Evolutionary conservation across 2,797 vertebrate species (phyloP).

Genomic region (Knipowitschia caucasica): DNA sequence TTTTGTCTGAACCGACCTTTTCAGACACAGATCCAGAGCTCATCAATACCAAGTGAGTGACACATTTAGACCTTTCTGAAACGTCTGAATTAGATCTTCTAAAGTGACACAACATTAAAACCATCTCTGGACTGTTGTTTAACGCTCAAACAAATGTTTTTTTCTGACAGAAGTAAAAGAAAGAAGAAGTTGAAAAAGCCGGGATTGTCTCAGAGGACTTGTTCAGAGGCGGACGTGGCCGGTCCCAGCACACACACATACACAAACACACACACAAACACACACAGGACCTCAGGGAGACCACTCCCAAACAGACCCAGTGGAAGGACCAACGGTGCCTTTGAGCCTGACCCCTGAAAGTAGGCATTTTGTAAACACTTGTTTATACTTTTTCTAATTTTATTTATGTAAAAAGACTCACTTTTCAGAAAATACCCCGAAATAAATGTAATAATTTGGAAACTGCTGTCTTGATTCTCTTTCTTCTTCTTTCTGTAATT

Average conservation of each 20-base stretch:
- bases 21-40: constrained; percentile 76
- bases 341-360: constrained; percentile 65
- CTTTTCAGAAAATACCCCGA: too few relatives aligned
- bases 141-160: not conserved
- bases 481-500: too few relatives aligned
- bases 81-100: not conserved
- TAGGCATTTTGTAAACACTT: constrained; percentile 7
- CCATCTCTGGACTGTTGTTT: not conserved
- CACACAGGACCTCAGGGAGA: constrained; percentile 51
- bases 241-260: constrained; percentile 51
- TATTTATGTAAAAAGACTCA: not conserved
- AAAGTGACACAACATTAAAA: not conserved
- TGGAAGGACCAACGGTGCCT: constrained; percentile 72
- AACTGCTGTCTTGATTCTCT: too few relatives aligned
- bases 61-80: too few relatives aligned
- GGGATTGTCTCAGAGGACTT: constrained; percentile 33
- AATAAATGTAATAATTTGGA: too few relatives aligned
- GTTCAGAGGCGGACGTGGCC: constrained; percentile 46
- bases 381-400: constrained; percentile 1
- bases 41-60: constrained; percentile 75
- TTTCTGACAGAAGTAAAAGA: constrained; percentile 59
- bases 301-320: constrained; percentile 66
- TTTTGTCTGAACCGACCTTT: constrained; percentile 69
- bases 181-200: constrained; percentile 78
- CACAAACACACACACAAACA: constrained; percentile 51